Conservation (phyloP, 2,113 vertebrate species). For the Rhinolophus sinicus region DNA sequence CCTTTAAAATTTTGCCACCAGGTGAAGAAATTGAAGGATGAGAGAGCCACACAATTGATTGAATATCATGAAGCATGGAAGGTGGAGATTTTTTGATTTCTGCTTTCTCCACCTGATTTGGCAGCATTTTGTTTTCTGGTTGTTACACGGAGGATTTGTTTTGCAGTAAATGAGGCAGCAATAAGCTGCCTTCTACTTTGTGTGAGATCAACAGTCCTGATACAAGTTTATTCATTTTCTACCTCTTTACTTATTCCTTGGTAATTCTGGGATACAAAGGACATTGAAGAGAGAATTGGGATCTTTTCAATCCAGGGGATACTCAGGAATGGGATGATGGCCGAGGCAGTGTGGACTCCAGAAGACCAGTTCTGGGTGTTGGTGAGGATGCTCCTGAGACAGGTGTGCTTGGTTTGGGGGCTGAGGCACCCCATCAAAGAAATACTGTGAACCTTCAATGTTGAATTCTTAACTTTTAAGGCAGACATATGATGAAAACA, state of each 20-base stretch:
- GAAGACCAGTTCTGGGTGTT: background rate
- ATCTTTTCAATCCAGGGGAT: background rate
- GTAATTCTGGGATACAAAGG: background rate
- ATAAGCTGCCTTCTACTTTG: background rate
- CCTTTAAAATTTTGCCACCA: background rate
- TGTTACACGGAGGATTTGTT: constrained; percentile 17
- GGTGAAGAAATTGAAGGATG: background rate
- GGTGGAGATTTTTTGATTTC: background rate
- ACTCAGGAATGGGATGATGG: background rate
- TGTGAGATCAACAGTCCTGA: background rate
- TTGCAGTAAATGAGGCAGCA: background rate
- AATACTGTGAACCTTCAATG: background rate
- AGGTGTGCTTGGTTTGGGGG: background rate
- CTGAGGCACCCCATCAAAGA: background rate
- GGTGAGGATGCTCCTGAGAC: background rate
- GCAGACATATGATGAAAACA: background rate
- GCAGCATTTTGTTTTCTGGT: background rate
- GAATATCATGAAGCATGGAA: background rate
- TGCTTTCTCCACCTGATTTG: background rate
- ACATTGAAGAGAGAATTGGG: background rate
- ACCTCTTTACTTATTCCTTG: background rate
- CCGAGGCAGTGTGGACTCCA: background rate
- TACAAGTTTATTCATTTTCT: background rate
- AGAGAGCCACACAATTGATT: accelerated
- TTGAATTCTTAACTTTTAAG: background rate